phyloP scores from a whole-genome alignment of 2,888 invertebrate species.

The Maniola hyperantus region DNA sequence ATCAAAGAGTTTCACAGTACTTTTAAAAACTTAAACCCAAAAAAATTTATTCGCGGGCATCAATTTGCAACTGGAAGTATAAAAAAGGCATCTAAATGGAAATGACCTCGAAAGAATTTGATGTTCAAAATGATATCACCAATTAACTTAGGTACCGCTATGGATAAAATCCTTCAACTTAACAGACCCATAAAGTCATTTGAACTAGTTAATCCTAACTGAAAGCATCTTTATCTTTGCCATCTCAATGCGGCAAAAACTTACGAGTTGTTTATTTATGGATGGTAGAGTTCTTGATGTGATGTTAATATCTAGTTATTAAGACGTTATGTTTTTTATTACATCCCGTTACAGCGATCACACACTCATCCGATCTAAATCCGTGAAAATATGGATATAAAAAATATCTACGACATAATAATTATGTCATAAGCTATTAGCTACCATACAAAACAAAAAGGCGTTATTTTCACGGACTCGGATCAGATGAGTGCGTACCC shows the following conservation, averaged over 20 bases:
- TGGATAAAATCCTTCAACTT: not conserved
- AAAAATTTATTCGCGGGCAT: too few relatives aligned
- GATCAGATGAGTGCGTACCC: too few relatives aligned
- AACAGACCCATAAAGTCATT: slow-evolving; percentile 9
- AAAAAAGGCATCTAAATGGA: not conserved
- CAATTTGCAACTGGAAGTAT: not conserved
- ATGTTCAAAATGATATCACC: not conserved
- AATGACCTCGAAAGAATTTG: not conserved
- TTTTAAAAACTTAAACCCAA: too few relatives aligned
- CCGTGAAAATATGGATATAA: too few relatives aligned
- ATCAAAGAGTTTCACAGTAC: too few relatives aligned
- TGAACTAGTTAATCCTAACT: slow-evolving; percentile 23
- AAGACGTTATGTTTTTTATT: slow-evolving; percentile 20
- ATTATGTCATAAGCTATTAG: too few relatives aligned
- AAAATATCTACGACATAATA: too few relatives aligned
- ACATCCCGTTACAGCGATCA: too few relatives aligned
- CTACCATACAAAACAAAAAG: too few relatives aligned
- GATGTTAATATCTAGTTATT: slow-evolving; percentile 23
- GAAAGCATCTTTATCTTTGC: slow-evolving; percentile 22
- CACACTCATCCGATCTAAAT: too few relatives aligned
- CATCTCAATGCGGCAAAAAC: slow-evolving; percentile 20
- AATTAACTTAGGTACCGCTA: not conserved
- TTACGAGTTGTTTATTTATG: slow-evolving; percentile 24
- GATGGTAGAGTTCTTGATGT: not conserved
- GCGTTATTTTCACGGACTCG: too few relatives aligned